Evolutionary conservation across 2,113 vertebrate species (phyloP).

Genomic region (Dasypus novemcinctus): DNA sequence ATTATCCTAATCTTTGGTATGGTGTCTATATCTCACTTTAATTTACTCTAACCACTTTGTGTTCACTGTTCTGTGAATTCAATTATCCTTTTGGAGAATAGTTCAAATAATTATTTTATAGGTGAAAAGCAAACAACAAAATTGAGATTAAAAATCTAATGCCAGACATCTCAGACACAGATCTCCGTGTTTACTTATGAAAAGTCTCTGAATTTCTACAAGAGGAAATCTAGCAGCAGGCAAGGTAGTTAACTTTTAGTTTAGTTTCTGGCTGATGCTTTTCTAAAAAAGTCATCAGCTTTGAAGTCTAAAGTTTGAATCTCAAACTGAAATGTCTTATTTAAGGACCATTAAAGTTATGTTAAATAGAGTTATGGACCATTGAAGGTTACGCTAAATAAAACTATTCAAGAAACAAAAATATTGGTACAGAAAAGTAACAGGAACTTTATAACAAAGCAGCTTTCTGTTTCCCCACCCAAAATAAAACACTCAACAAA

Average conservation of each 20-base stretch:
- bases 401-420: not conserved
- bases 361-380: slow-evolving; percentile 1
- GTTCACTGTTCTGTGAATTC: not conserved
- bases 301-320: not conserved
- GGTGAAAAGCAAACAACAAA: not conserved
- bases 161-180: not conserved
- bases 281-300: slow-evolving; percentile 28
- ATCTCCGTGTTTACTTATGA: no score
- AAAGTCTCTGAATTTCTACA: not conserved
- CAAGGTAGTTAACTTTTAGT: not conserved
- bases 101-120: not conserved
- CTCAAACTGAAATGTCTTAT: slow-evolving; percentile 48
- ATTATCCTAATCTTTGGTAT: slow-evolving; percentile 80
- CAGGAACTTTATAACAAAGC: not conserved
- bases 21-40: slow-evolving; percentile 4
- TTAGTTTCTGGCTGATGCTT: not conserved
- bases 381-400: slow-evolving; percentile 40
- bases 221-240: not conserved
- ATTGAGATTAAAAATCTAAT: not conserved
- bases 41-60: not conserved
- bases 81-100: not conserved
- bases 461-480: slow-evolving; percentile 43
- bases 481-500: slow-evolving; percentile 71
- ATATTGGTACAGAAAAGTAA: not conserved
- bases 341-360: slow-evolving; percentile 49